These are phyloP conservation scores for Nesometra sesokonis DNA, from an alignment of 35 echinoderm and acorn worm genomes.

Conservation along the genomic window DNA sequence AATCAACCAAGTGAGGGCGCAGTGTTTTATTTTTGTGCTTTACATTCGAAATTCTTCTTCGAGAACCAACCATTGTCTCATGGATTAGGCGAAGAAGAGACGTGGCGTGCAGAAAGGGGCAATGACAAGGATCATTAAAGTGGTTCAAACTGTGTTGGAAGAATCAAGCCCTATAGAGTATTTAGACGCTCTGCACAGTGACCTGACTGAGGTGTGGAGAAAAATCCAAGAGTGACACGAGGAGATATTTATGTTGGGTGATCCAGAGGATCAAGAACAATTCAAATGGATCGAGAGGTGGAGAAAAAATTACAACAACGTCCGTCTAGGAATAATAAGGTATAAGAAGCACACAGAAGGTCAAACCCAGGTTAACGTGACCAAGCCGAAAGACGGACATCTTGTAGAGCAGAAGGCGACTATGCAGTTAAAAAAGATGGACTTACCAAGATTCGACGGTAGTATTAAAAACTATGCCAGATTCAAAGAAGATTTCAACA, in stretches of 20 bases:
- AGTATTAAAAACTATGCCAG: too few relatives aligned
- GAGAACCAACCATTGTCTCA: background rate
- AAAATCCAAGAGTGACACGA: conserved; percentile 4
- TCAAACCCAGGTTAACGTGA: background rate
- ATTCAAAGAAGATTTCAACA: conserved; percentile 30
- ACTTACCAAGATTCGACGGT: conserved; percentile 14
- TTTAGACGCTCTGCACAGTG: background rate
- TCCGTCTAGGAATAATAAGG: conserved; percentile 7
- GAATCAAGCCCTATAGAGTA: conserved; percentile 3
- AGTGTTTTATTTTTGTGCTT: background rate
- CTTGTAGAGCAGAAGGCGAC: background rate
- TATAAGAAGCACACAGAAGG: too few relatives aligned
- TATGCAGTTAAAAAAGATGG: conserved; percentile 25
- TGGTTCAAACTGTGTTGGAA: background rate
- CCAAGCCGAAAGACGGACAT: background rate
- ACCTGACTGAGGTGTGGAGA: conserved; percentile 6
- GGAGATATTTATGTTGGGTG: background rate
- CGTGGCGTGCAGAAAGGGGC: conserved; percentile 7
- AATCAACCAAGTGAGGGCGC: too few relatives aligned
- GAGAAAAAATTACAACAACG: conserved; percentile 3
- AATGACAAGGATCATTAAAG: conserved; percentile 3
- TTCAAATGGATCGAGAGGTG: conserved; percentile 2
- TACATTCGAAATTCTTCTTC: conserved; percentile 11
- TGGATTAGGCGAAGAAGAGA: conserved; percentile 26
- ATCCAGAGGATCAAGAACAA: conserved; percentile 3